These are phyloP conservation scores for Biston betularia DNA, from an alignment of 2,888 invertebrate species.

Conservation along the genomic window DNA sequence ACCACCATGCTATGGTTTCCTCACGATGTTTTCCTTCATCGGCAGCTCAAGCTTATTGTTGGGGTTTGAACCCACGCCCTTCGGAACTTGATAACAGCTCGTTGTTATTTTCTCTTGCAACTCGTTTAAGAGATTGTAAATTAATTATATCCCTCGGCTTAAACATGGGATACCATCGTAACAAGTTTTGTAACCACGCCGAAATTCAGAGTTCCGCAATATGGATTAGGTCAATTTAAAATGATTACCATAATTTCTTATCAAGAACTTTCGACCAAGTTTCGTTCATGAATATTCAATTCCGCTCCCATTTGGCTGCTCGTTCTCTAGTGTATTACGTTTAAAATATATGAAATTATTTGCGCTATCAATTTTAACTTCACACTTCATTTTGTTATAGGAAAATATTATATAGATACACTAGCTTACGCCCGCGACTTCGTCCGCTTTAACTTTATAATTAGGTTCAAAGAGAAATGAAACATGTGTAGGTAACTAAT, in stretches of 20 bases:
- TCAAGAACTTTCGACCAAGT: constrained; percentile 70
- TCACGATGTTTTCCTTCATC: too few relatives aligned
- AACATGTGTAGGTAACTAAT: too few relatives aligned
- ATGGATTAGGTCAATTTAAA: constrained; percentile 80
- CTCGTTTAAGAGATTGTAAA: constrained; percentile 55
- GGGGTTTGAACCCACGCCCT: too few relatives aligned
- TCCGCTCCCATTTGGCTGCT: constrained; percentile 59
- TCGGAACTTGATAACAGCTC: constrained; percentile 5
- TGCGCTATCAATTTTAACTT: constrained; percentile 28
- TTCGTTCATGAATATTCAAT: constrained; percentile 72
- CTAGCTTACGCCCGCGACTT: too few relatives aligned
- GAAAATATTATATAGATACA: too few relatives aligned
- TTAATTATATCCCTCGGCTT: constrained; percentile 61
- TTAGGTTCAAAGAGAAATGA: too few relatives aligned
- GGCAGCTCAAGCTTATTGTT: too few relatives aligned
- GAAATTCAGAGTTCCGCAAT: constrained; percentile 64
- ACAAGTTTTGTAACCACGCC: constrained; percentile 61
- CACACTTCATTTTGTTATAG: constrained; percentile 20
- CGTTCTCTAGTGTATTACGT: constrained; percentile 58
- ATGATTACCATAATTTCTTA: constrained; percentile 80
- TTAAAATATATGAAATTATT: constrained; percentile 49
- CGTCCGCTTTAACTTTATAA: too few relatives aligned
- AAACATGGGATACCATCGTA: constrained; percentile 43
- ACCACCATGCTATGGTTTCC: too few relatives aligned
- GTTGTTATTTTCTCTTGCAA: constrained; percentile 19